Base-by-base conservation (phyloP, 1,140 invertebrate genomes). In the Lepidotrigona ventralis region DNA sequence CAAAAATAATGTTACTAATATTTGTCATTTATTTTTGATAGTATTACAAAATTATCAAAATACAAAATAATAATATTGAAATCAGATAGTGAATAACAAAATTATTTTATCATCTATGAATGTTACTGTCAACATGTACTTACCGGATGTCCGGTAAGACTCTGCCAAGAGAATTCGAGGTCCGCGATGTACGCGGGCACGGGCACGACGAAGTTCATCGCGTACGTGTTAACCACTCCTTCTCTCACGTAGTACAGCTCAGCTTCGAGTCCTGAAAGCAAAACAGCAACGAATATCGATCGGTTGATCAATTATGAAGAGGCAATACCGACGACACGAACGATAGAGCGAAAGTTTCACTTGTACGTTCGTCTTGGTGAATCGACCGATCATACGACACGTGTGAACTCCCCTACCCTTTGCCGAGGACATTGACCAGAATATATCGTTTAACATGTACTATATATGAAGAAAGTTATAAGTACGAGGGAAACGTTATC, bases 161-260 rank as follows among this genome's bases (percentile, higher is more conserved):
- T 96, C 89, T 98, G 97, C 97, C 97, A 98, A 83, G 97, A 97
- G 94, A 98, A 98, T 93, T 97, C 96, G 79, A 98, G 95, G 89
- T 98, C 96, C 17, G 96, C 96, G 58, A 98, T 96, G 89, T 97
- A 96, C 5, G 97, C 96, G 21, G 96, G 96, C 63, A 98, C 96
- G 5, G 97, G 96, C 3, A 99, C 96, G 66, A 96, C 96, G 92
- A 98, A 99, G 90, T 97, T 96, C 93, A 98, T 97, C 11, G 98
- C 98, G 92, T 98, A 98, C 54, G 96, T 96, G 94, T 98, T 98
- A 90, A 98, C 96, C 75, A 97, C 96, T 64, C 98, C 98, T 90
- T 98, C 97, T 80, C 97, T 94, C 11, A 98, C 97, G 92, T 98
- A 98, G 93, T 96, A 98, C 90, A 98, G 93, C 92, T 98, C 97